A percentile compares a stretch with the other conserved stretches of the same genome.
Evolutionary conservation across 1,140 invertebrate genomes (phyloP).

Genomic region (Cardiocondyla obscurior): DNA sequence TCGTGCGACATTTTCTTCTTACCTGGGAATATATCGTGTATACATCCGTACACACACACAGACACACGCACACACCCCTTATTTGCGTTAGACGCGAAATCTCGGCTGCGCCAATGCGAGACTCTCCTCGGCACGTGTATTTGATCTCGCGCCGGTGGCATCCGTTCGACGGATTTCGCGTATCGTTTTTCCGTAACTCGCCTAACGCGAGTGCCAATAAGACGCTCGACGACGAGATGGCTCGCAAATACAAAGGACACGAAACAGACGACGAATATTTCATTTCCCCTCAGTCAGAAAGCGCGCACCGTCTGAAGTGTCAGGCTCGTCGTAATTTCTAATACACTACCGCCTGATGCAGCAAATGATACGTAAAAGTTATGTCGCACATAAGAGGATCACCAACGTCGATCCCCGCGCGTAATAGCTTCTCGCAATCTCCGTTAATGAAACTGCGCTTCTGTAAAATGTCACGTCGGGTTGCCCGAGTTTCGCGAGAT

Average conservation of each 20-base stretch:
- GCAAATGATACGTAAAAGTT: not conserved
- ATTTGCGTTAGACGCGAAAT: conserved; percentile 63
- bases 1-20: conserved; percentile 3
- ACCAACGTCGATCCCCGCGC: not conserved
- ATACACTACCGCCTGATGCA: not conserved
- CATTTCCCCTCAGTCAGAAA: not conserved
- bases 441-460: conserved; percentile 25
- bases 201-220: conserved; percentile 56
- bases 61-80: not conserved
- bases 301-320: not conserved
- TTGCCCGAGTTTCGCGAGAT: not conserved
- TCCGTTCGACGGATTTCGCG: conserved; percentile 34
- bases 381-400: not conserved
- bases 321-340: not conserved
- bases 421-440: conserved; percentile 10
- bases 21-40: not conserved
- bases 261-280: not conserved
- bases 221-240: not conserved
- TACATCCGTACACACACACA: not conserved
- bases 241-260: conserved; percentile 12
- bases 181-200: conserved; percentile 56
- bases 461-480: not conserved
- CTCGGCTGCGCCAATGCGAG: not conserved
- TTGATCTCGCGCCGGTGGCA: conserved; percentile 25
- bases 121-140: not conserved